These are phyloP conservation scores for Sericinus montela DNA, from an alignment of 2,888 invertebrate species.

Conservation along the genomic window DNA sequence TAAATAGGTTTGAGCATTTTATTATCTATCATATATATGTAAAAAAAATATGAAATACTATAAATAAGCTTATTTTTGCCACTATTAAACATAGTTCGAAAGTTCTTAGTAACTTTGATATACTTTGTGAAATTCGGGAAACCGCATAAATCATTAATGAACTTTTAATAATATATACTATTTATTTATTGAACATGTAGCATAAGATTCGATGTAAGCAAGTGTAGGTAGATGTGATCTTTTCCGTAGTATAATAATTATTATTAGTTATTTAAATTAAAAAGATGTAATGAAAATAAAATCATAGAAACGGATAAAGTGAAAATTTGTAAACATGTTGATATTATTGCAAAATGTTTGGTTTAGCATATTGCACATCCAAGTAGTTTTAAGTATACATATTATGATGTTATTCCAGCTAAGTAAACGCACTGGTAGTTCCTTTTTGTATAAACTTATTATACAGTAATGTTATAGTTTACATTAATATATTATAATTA, in stretches of 20 bases:
- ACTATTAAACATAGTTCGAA: background rate
- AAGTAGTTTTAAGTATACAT: constrained; percentile 47
- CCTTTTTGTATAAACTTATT: constrained; percentile 66
- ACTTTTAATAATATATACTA: constrained; percentile 71
- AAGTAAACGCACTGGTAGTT: constrained; percentile 68
- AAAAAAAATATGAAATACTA: no score
- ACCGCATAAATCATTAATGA: constrained; percentile 35
- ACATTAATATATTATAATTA: constrained; percentile 27
- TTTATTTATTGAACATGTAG: constrained; percentile 71
- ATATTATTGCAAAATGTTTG: constrained; percentile 2
- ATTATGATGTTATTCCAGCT: constrained; percentile 48
- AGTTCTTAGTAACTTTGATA: background rate
- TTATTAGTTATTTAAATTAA: constrained; percentile 25
- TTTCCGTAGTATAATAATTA: constrained; percentile 63
- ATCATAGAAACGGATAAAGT: background rate
- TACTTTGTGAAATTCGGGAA: constrained; percentile 12
- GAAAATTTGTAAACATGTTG: constrained; percentile 8
- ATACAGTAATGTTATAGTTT: constrained; percentile 37
- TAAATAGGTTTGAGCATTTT: no score
- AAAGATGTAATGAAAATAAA: constrained; percentile 10
- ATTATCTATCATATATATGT: no score
- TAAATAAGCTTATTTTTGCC: no score
- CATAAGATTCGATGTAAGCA: constrained; percentile 39
- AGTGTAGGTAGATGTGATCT: constrained; percentile 50
- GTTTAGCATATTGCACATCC: constrained; percentile 18